Evolutionary conservation across 2,113 vertebrate species (phyloP), one percentile per base, ranked within the genome.

Genomic region (Calyptomena viridis): DNA sequence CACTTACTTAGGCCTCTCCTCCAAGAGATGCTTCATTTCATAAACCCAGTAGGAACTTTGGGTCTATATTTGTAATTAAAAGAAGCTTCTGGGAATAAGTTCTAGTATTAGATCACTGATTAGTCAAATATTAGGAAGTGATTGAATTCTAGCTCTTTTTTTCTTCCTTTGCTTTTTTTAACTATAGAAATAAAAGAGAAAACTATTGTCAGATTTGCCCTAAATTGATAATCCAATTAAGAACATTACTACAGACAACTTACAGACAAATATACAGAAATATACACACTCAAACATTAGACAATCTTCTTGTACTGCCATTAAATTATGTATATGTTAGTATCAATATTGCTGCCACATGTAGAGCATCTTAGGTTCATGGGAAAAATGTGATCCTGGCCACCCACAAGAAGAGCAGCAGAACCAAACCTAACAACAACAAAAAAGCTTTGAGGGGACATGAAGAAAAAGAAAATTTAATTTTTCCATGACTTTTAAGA

Each of bases 41-140:
- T 42, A 84, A 88, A 80, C 80, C 14, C 35, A 73, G 24, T 47
- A 85, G 58, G 24, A 95, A 40, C 33, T 84, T 63, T 18, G 58
- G 18, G 39, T 91, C 68, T 94, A 28, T 46, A 66, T 13, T 46
- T 92, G 73, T 71, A 96, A 96, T 83, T 84, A 81, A 84, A 92
- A 86, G 15, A 90, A 77, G 9, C 24, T 80, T 76, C 50, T 71
- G 76, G 68, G 80, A 93, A 69, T 81, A 74, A 74, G 7, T 47
- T 89, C 44, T 44, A 39, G 31, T 83, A 63, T 56, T 77, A 47
- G 30, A 84, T 53, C 15, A n/a, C 73, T 66, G 72, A 62, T 89
- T 76, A 94, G 68, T 89, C 81, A 89, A 87, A 71, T 87, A 67
- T 56, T 40, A 91, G 13, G 4, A 86, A 8, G 2, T 17, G 33